Evolutionary conservation across 2,888 invertebrate genomes (phyloP), one percentile per base, ranked within the genome.

Genomic region (Brachynemurus nebulosus): DNA sequence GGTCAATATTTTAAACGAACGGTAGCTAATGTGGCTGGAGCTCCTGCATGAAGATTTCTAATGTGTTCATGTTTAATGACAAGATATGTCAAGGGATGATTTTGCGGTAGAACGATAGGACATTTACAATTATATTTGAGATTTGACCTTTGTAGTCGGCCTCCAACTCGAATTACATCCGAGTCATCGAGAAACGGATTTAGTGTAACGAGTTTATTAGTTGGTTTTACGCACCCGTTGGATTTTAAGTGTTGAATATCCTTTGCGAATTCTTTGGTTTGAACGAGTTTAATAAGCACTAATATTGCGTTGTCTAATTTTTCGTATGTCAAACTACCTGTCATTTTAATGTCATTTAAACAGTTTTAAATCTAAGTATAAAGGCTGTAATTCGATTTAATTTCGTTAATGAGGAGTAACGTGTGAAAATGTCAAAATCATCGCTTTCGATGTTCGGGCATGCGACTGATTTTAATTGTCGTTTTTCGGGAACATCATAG

Each of bases 51-150:
- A 4, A 51, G 43, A 4, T 45, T 14, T 12, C 19, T 11, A 1
- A 25, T 6, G 47, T 55, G 55, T 16, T 51, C 48, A 40, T 48
- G n/a, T 11, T 40, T 17, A 17, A 54, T 38, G 21, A 54, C 38
- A 17, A 50, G 35, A 19, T 44, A 25, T 1, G 48, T 45, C 12
- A 52, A 39, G 8, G 7, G 8, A 21, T 47, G 41, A 16, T 45
- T 47, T 2, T 27, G 12, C 1, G 44, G 44, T 34, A 51, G 34
- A 4, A 51, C 7, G 8, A 49, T 43, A 8, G 49, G 47, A 38
- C 47, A 45, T 46, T 48, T 51, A 21, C 48, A 25, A 12, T 48
- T 34, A 12, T 42, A 46, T 19, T 18, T 9, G 17, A 47, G 17
- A 4, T 37, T 27, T 27, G 46, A 36, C 14, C 45, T 42, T 8